Evolutionary conservation across 2,888 invertebrate genomes (phyloP).

Genomic region (Cryptocheilus praepositus): DNA sequence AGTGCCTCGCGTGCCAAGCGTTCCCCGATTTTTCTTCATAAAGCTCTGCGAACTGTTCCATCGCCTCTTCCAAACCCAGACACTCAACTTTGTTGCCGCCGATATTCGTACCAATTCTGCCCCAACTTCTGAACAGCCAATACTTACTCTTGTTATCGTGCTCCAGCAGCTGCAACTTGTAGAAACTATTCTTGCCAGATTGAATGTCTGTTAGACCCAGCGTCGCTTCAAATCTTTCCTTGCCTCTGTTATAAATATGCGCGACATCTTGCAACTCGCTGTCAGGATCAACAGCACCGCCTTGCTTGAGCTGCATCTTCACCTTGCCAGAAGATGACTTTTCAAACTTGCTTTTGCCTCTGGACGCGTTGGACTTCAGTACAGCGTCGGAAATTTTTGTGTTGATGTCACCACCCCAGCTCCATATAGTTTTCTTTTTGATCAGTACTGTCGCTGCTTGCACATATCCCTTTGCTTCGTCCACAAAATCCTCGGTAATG

Average conservation of each 20-base stretch:
- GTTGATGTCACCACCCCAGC: conserved; percentile 87
- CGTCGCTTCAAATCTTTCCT: conserved; percentile 85
- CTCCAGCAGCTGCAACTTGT: conserved; percentile 94
- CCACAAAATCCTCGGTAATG: conserved; percentile 85
- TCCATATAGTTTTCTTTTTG: conserved; percentile 83
- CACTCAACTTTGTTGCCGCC: conserved; percentile 83
- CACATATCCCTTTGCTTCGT: conserved; percentile 79
- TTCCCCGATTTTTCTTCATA: conserved; percentile 91
- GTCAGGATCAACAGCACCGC: conserved; percentile 95
- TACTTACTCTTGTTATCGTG: conserved; percentile 81
- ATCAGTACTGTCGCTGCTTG: conserved; percentile 82
- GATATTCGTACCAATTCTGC: conserved; percentile 95
- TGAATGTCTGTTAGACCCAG: conserved; percentile 91
- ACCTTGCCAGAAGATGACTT: conserved; percentile 79
- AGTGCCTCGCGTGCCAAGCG: conserved; percentile 80
- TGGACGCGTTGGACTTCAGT: conserved; percentile 77
- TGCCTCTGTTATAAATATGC: conserved; percentile 83
- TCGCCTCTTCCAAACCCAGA: conserved; percentile 78
- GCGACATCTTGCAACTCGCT: conserved; percentile 86
- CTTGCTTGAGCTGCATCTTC: conserved; percentile 85
- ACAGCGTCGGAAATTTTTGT: conserved; percentile 77
- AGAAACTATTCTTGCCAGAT: conserved; percentile 92
- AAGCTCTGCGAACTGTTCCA: conserved; percentile 78
- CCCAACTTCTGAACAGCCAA: conserved; percentile 95
- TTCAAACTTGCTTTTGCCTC: conserved; percentile 79